These are phyloP conservation scores for Stenodera caucasica DNA, from an alignment of 2,888 invertebrate species.

Conservation along the genomic window DNA sequence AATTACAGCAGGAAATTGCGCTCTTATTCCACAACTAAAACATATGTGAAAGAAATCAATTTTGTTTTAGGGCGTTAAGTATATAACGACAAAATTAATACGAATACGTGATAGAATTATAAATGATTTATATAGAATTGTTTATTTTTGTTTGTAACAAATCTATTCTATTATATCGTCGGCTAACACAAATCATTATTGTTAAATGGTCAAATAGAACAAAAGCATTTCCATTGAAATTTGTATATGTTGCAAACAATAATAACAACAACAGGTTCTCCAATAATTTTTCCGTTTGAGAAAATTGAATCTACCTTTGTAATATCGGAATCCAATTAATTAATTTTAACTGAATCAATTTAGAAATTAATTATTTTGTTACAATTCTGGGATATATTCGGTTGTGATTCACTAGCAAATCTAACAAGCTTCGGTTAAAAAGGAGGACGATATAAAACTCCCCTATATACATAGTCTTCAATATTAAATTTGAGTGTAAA, in stretches of 20 bases:
- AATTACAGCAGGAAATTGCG: neutral
- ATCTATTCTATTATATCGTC: neutral
- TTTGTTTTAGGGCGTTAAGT: neutral
- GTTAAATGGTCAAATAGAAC: neutral
- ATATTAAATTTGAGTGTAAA: conserved; percentile 23
- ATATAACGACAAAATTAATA: conserved; percentile 10
- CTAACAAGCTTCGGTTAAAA: conserved; percentile 12
- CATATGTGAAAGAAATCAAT: neutral
- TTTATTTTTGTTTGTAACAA: neutral
- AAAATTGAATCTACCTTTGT: conserved; percentile 8
- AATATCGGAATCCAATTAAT: conserved; percentile 13
- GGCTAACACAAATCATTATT: neutral
- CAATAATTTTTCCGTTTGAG: neutral
- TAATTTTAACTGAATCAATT: conserved; percentile 18
- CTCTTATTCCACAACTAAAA: neutral
- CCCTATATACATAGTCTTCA: conserved; percentile 20
- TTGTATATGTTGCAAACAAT: neutral
- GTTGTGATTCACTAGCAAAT: conserved; percentile 11
- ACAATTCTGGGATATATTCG: conserved; percentile 13
- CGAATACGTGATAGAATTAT: neutral
- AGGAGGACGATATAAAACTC: conserved; percentile 14
- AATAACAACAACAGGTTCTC: conserved; percentile 9
- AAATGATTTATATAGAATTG: neutral
- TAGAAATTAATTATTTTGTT: conserved; percentile 22
- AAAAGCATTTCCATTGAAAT: neutral